These are phyloP conservation scores for Gallinago jamesoni DNA, from an alignment of 2,113 vertebrate species.

Conservation along the genomic window DNA sequence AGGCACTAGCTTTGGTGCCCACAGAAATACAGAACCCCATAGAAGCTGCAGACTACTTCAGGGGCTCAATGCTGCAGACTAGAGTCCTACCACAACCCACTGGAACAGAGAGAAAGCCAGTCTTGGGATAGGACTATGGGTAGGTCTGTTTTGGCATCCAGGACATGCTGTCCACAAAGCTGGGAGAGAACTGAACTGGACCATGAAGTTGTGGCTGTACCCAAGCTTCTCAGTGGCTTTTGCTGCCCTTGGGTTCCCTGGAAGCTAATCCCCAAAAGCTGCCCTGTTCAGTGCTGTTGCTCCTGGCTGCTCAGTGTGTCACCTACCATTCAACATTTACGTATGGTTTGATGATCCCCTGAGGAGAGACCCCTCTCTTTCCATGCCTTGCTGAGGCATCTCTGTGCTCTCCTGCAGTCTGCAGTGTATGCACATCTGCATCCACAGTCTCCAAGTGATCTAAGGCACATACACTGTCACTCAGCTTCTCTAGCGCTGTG, in stretches of 20 bases:
- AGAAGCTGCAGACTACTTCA: background rate
- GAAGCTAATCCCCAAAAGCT: background rate
- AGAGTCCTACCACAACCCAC: no score
- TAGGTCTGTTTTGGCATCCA: background rate
- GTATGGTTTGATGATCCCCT: no score
- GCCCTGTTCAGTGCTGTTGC: background rate
- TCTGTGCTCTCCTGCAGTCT: background rate
- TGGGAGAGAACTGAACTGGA: background rate
- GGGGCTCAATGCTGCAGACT: background rate
- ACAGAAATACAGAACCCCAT: background rate
- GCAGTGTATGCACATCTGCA: background rate
- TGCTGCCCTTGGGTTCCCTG: background rate
- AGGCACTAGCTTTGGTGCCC: background rate
- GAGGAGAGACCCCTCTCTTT: background rate
- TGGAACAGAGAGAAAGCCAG: background rate
- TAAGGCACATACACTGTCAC: background rate
- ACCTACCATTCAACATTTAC: background rate
- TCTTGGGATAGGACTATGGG: background rate
- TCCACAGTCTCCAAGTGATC: background rate
- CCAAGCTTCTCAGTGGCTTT: background rate
- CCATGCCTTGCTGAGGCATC: background rate
- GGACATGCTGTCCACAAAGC: background rate
- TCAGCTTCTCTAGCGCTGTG: background rate
- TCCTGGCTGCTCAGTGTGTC: background rate
- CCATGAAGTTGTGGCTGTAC: background rate